A percentile compares a stretch with the other conserved stretches of the same genome.
Evolutionary conservation across 2,797 vertebrate species (phyloP).

Genomic region (Oreochromis mossambicus): DNA sequence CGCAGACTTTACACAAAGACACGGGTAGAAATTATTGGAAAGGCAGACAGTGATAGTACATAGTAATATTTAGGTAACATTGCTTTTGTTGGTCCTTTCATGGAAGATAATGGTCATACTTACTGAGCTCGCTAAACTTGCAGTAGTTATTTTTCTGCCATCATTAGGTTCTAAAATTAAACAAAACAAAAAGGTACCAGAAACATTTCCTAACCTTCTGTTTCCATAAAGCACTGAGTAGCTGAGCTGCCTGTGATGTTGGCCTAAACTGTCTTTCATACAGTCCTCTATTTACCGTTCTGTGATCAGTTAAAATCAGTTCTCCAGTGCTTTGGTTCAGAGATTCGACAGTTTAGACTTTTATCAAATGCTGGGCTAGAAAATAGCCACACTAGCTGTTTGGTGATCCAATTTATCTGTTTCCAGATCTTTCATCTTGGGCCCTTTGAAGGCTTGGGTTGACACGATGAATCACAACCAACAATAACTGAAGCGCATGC

Average conservation of each 20-base stretch:
- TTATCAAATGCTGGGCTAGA: not conserved
- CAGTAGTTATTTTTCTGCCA: not conserved
- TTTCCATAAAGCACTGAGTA: not conserved
- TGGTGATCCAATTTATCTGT: constrained; percentile 27
- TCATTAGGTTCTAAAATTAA: not conserved
- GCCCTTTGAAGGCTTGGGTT: constrained; percentile 47
- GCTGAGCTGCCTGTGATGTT: not conserved
- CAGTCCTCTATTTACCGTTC: not conserved
- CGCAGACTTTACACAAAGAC: not conserved
- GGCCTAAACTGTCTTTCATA: not conserved
- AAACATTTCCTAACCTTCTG: not conserved
- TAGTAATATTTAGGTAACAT: not conserved
- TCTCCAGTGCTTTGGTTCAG: not conserved
- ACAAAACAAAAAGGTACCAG: not conserved
- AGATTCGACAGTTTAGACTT: not conserved
- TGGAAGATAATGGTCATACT: not conserved
- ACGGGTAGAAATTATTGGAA: not conserved
- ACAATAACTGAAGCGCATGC: constrained; percentile 46
- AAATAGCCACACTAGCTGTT: not conserved
- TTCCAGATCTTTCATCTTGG: constrained; percentile 55
- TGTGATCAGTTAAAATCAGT: not conserved
- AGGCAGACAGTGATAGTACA: not conserved
- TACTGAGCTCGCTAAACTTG: not conserved
- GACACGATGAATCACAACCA: constrained; percentile 42
- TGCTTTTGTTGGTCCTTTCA: not conserved